A percentile compares a stretch with the other conserved stretches of the same genome.
phyloP scores from a whole-genome alignment of 2,797 vertebrate species.

The Pipistrellus pygmaeus region DNA sequence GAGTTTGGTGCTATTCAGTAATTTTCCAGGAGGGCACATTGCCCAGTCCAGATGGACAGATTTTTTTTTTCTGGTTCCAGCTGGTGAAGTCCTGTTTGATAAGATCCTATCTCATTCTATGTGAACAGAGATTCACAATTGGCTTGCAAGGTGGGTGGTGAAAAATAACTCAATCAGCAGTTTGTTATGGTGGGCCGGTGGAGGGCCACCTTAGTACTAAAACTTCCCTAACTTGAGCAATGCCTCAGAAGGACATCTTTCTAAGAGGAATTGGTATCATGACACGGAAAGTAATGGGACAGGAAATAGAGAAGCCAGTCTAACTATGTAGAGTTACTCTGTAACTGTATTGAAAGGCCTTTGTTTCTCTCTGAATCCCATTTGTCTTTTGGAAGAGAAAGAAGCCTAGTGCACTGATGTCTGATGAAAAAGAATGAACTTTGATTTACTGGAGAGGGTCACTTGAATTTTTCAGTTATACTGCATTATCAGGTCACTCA shows the following conservation, averaged over 20 bases:
- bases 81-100: constrained; percentile 78
- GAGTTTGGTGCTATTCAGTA: constrained; percentile 76
- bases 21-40: constrained; percentile 82
- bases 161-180: neutral
- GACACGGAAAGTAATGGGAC: neutral
- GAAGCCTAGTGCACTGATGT: neutral
- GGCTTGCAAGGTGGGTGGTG: neutral
- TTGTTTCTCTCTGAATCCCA: neutral
- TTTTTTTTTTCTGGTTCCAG: constrained; percentile 77
- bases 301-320: neutral
- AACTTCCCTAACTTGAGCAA: neutral
- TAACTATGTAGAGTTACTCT: neutral
- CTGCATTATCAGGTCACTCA: neutral
- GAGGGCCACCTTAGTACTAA: neutral
- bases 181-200: neutral
- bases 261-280: neutral
- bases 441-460: neutral
- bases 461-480: neutral
- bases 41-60: constrained; percentile 82
- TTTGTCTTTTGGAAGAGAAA: constrained; percentile 50
- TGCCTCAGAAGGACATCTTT: neutral
- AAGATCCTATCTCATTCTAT: constrained; percentile 64
- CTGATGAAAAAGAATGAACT: neutral
- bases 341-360: neutral
- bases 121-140: constrained; percentile 62